Evolutionary conservation across 2,888 invertebrate species (phyloP), one percentile per base, ranked within the genome.

Genomic region (Eulithis prunata): DNA sequence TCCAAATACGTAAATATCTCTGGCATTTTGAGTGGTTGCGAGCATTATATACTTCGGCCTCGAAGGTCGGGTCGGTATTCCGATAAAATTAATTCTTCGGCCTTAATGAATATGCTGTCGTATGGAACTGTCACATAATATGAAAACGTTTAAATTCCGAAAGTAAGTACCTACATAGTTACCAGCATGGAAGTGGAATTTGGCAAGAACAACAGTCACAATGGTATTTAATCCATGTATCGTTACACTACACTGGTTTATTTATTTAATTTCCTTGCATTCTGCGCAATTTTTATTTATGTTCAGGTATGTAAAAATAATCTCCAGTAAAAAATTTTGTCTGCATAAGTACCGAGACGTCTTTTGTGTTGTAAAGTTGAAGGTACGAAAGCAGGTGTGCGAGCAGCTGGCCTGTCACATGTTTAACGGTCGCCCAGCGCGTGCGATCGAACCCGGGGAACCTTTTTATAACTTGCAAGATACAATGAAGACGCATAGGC

Each of bases 371-470:
- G 63, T 64, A 54, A 57, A 57, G 61, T 53, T 64, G 53, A 54
- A 67, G 60, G 67, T 53, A 67, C 49, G 53, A 21, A 57, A 74
- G 80, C 83, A 82, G 82, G 83, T 83, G 83, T 59, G 72, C 53
- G 43, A 66, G 64, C 83, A 83, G 83, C 84, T 83, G 83, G 64
- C 66, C 62, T n/a, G 60, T 57, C 72, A 68, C 63, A 64, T 66
- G 68, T 66, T 71, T 76, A 83, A 82, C 82, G 78, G 83, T 74
- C 77, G 71, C 46, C 28, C 52, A 56, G 66, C 75, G 72, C 69
- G 74, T 77, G 77, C 73, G 69, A 43, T 60, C 70, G 11, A 54
- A 56, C 56, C 49, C 36, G 13, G 12, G 53, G 21, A 45, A 4
- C n/a, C 32, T 55, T 63, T 60, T 60, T 66, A 66, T 57, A 59